Percentiles rank a stretch among this genome's conserved stretches.
Evolutionary conservation across 2,888 invertebrate genomes (phyloP).

Genomic region (Meliscaeva auricollis): DNA sequence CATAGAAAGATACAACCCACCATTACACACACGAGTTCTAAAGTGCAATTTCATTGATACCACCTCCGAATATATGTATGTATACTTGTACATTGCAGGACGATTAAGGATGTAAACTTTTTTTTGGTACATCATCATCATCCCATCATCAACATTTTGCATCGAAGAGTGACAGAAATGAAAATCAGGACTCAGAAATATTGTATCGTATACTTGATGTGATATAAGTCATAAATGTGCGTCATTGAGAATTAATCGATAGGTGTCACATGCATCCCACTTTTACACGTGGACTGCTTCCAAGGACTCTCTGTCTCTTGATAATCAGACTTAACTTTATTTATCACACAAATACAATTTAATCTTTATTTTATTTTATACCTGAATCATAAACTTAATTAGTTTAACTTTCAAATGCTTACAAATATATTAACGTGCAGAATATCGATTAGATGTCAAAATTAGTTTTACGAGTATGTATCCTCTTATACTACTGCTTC

Average conservation of each 20-base stretch:
- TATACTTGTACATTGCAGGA: neutral
- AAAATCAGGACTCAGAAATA: neutral
- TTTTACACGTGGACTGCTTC: neutral
- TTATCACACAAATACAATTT: neutral
- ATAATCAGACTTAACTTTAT: neutral
- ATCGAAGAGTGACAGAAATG: slow-evolving; percentile 5
- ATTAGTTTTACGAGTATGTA: neutral
- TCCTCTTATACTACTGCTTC: neutral
- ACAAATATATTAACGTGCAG: neutral
- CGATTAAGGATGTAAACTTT: neutral
- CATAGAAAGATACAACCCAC: no score
- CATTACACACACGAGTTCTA: neutral
- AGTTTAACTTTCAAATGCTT: neutral
- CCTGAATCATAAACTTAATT: neutral
- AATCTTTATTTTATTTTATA: neutral
- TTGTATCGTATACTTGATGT: neutral
- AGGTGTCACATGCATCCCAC: neutral
- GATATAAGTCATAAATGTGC: neutral
- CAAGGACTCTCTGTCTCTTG: neutral
- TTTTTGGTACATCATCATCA: neutral
- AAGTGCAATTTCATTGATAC: neutral
- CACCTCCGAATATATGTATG: no score
- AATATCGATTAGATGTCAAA: slow-evolving; percentile 9
- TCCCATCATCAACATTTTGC: neutral
- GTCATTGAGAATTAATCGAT: slow-evolving; percentile 7